Evolutionary conservation across 2,797 vertebrate species (phyloP).

Genomic region (Gambusia yucatana): DNA sequence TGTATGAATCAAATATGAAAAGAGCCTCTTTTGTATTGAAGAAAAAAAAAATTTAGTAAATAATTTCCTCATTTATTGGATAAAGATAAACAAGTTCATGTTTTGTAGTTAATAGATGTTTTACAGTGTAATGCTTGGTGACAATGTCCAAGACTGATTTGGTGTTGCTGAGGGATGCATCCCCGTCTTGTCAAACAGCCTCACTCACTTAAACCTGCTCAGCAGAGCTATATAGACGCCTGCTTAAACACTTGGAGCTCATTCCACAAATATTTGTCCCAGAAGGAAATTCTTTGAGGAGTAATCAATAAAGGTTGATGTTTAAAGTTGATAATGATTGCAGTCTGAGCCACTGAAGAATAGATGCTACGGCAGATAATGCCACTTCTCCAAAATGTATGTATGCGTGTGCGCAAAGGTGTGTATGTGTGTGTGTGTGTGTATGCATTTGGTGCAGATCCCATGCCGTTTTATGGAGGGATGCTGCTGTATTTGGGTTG

Average conservation of each 20-base stretch:
- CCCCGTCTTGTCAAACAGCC: constrained; percentile 61
- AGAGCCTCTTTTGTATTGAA: constrained; percentile 85
- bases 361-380: constrained; percentile 49
- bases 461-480: constrained; percentile 62
- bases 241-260: constrained; percentile 42
- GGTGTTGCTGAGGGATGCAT: constrained; percentile 69
- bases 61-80: constrained; percentile 82
- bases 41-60: constrained; percentile 80
- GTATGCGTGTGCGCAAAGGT: constrained; percentile 16
- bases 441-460: constrained; percentile 67
- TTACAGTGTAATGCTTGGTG: constrained; percentile 76
- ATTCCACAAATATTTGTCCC: constrained; percentile 14
- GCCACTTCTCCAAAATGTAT: constrained; percentile 61
- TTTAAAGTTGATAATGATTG: constrained; percentile 42
- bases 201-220: constrained; percentile 46
- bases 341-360: constrained; percentile 44
- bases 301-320: constrained; percentile 29
- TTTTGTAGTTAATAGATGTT: constrained; percentile 86
- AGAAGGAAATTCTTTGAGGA: constrained; percentile 20
- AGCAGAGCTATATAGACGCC: constrained; percentile 51
- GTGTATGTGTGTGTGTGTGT: constrained; percentile 29
- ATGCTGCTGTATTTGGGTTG: constrained; percentile 69
- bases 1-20: constrained; percentile 80
- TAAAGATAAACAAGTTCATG: constrained; percentile 76
- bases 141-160: constrained; percentile 68